Evolutionary conservation across 2,797 vertebrate species (phyloP).

Genomic region (Microctenopoma steveboyesi): DNA sequence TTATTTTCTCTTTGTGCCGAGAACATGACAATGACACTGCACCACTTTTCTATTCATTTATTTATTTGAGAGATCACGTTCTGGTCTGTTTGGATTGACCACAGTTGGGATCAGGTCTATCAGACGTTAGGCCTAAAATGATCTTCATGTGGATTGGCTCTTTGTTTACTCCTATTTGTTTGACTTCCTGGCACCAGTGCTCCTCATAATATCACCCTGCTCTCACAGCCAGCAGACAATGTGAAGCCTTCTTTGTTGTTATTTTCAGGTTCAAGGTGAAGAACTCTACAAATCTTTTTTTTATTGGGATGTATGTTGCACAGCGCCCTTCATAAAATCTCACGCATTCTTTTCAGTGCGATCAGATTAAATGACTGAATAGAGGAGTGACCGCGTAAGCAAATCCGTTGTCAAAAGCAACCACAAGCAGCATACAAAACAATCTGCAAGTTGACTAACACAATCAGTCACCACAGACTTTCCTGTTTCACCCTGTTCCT

Average conservation of each 20-base stretch:
- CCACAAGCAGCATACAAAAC: constrained; percentile 9
- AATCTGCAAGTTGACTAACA: constrained; percentile 25
- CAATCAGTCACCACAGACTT: constrained; percentile 27
- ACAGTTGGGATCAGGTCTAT: too few relatives aligned
- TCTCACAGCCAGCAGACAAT: constrained; percentile 1
- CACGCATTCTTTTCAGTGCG: constrained; percentile 14
- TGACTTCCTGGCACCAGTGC: not conserved
- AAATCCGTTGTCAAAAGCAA: not conserved
- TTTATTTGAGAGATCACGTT: too few relatives aligned
- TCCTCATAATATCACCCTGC: not conserved
- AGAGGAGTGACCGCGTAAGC: constrained; percentile 1
- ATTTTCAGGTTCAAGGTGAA: constrained; percentile 45
- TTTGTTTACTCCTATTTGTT: not conserved
- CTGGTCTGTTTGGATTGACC: too few relatives aligned
- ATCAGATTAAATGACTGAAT: constrained; percentile 26
- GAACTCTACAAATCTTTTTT: not conserved
- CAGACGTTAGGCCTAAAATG: not conserved
- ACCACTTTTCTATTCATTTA: too few relatives aligned
- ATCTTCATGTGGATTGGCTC: not conserved
- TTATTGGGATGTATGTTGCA: constrained; percentile 29
- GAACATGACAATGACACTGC: too few relatives aligned
- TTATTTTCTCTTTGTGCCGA: too few relatives aligned
- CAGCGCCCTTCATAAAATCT: constrained; percentile 27
- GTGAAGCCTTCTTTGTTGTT: not conserved
- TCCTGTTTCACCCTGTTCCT: constrained; percentile 23